A percentile compares a stretch with the other conserved stretches of the same genome.
Conservation (phyloP, 2,888 invertebrate genomes). For the Andrena fulva region DNA sequence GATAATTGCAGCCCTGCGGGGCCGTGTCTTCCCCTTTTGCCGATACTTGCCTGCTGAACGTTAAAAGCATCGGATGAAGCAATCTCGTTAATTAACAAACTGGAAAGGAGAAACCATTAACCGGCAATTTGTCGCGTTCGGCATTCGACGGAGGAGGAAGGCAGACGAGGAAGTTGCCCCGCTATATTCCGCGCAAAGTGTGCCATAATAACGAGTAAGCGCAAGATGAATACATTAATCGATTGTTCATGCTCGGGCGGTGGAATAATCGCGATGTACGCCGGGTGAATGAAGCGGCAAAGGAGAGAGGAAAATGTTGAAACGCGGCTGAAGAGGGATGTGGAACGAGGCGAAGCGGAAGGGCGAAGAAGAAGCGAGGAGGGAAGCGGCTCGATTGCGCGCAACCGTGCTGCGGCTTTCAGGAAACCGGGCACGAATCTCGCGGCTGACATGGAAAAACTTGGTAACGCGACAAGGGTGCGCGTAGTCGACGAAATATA, state of each 20-base stretch:
- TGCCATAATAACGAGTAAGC: slow-evolving; percentile 41
- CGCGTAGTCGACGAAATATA: neutral
- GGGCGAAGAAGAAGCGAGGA: neutral
- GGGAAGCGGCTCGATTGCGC: neutral
- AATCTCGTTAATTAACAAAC: slow-evolving; percentile 39
- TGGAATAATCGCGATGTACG: slow-evolving; percentile 51
- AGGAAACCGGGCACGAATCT: neutral
- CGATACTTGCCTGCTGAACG: slow-evolving; percentile 9
- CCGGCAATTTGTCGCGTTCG: slow-evolving; percentile 26
- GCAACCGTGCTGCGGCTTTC: neutral
- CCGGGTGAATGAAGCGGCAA: slow-evolving; percentile 38
- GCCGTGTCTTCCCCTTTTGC: slow-evolving; percentile 4
- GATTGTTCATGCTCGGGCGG: slow-evolving; percentile 56
- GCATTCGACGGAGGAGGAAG: slow-evolving; percentile 14
- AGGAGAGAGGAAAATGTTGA: slow-evolving; percentile 24
- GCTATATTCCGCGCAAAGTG: slow-evolving; percentile 20
- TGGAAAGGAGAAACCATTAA: slow-evolving; percentile 22
- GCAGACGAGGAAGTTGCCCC: slow-evolving; percentile 9
- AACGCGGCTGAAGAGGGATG: slow-evolving; percentile 32
- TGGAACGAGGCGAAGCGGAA: neutral
- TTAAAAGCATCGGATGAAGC: slow-evolving; percentile 1
- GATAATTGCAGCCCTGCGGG: neutral
- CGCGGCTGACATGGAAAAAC: neutral
- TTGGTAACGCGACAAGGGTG: neutral
- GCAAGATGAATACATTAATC: slow-evolving; percentile 59